phyloP scores from a whole-genome alignment of 1,140 invertebrate genomes.

The Ceratina calcarata region DNA sequence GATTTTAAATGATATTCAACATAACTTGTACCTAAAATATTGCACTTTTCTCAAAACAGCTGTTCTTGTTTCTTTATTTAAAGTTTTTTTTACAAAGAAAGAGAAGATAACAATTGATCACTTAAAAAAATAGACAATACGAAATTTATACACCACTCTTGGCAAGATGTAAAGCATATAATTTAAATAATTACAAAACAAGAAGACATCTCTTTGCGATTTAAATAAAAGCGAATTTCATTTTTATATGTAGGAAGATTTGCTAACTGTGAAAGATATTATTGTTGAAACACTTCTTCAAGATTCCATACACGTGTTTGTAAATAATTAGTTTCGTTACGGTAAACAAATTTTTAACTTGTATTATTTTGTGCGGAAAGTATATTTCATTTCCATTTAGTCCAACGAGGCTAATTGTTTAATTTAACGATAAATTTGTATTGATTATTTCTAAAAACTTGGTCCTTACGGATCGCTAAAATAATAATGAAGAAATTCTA shows the following conservation, averaged over 20 bases:
- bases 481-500: background rate
- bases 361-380: background rate
- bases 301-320: background rate
- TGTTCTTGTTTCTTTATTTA: background rate
- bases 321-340: background rate
- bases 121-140: background rate
- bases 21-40: constrained; percentile 7
- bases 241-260: background rate
- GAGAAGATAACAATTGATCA: background rate
- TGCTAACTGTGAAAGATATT: no score
- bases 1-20: constrained; percentile 10
- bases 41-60: constrained; percentile 9
- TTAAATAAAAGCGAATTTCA: constrained; percentile 6
- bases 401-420: constrained; percentile 7
- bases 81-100: background rate
- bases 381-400: constrained; percentile 10
- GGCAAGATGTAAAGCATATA: constrained; percentile 1
- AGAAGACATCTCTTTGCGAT: background rate
- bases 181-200: background rate
- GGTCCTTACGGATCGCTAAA: background rate
- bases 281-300: no score
- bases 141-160: background rate
- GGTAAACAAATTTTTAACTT: background rate
- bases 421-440: background rate
- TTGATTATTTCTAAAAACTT: constrained; percentile 27